Conservation (phyloP, 2,888 invertebrate species). For the Ormyrus nitidulus region DNA sequence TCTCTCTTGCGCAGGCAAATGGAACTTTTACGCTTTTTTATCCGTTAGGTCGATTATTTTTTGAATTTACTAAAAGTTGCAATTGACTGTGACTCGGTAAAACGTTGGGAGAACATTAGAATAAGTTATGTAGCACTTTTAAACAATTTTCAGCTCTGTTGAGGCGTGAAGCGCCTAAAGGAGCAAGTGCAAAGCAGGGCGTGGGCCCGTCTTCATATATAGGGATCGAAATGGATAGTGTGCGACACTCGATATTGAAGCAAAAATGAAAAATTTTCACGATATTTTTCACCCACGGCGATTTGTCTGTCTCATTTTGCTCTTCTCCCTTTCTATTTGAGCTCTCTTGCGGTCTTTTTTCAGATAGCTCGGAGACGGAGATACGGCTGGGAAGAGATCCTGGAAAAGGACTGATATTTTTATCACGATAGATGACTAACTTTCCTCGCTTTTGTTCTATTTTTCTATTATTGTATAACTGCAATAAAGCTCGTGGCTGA, state of each 20-base stretch:
- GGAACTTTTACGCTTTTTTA: too few relatives aligned
- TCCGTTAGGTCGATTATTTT: too few relatives aligned
- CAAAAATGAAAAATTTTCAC: conserved; percentile 43
- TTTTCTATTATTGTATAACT: too few relatives aligned
- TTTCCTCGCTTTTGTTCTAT: too few relatives aligned
- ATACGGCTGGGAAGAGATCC: neutral
- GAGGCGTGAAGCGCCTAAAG: conserved; percentile 21
- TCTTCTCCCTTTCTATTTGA: conserved; percentile 9
- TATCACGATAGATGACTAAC: too few relatives aligned
- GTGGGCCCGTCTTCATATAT: conserved; percentile 5
- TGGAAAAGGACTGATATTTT: neutral
- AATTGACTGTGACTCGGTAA: too few relatives aligned
- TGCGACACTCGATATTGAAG: conserved; percentile 25
- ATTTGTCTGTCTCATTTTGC: conserved; percentile 39
- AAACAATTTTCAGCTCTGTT: neutral
- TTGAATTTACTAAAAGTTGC: too few relatives aligned
- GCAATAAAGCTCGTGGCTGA: too few relatives aligned
- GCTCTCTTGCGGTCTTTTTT: conserved; percentile 16
- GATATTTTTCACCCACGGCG: conserved; percentile 34
- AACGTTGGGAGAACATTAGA: too few relatives aligned
- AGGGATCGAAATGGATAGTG: conserved; percentile 20
- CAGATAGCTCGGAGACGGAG: neutral
- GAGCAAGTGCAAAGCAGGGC: conserved; percentile 32
- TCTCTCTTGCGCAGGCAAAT: too few relatives aligned
- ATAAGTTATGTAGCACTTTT: too few relatives aligned